Percentiles rank a stretch among this genome's conserved stretches.
These are phyloP conservation scores for Bilobella aurantiaca DNA, from an alignment of 1,140 invertebrate genomes.

Conservation along the genomic window DNA sequence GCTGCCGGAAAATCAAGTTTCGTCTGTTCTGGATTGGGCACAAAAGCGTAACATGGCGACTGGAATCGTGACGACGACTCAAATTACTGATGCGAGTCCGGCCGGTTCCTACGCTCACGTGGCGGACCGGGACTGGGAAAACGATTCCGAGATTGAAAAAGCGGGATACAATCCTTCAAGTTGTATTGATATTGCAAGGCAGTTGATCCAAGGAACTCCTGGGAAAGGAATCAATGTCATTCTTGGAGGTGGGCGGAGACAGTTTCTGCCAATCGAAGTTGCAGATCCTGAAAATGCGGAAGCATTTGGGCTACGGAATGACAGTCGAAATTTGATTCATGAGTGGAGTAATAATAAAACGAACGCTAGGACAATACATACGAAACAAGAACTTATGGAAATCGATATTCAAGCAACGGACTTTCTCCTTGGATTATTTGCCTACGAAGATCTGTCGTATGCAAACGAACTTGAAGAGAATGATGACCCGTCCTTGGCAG, in stretches of 20 bases:
- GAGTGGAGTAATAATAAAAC: background rate
- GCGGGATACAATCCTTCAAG: constrained; percentile 18
- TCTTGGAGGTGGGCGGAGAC: background rate
- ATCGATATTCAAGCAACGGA: constrained; percentile 53
- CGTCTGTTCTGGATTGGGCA: constrained; percentile 28
- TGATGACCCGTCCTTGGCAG: constrained; percentile 61
- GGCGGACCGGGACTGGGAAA: constrained; percentile 38
- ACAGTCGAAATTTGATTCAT: background rate
- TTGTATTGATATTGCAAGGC: constrained; percentile 39
- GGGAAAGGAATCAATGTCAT: constrained; percentile 36
- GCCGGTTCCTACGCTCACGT: constrained; percentile 35
- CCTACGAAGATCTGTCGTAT: constrained; percentile 48
- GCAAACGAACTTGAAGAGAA: constrained; percentile 48
- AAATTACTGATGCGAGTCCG: constrained; percentile 60
- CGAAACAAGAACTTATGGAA: constrained; percentile 45
- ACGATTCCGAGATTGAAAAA: constrained; percentile 27
- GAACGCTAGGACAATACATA: background rate
- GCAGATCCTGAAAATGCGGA: background rate
- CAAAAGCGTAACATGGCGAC: constrained; percentile 50
- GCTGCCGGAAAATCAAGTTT: constrained; percentile 15
- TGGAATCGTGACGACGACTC: constrained; percentile 61
- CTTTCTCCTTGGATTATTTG: constrained; percentile 53
- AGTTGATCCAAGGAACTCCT: constrained; percentile 35
- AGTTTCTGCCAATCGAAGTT: background rate
- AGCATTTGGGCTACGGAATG: background rate